These are phyloP conservation scores for Alces alces DNA, from an alignment of 2,113 vertebrate species.

Conservation along the genomic window DNA sequence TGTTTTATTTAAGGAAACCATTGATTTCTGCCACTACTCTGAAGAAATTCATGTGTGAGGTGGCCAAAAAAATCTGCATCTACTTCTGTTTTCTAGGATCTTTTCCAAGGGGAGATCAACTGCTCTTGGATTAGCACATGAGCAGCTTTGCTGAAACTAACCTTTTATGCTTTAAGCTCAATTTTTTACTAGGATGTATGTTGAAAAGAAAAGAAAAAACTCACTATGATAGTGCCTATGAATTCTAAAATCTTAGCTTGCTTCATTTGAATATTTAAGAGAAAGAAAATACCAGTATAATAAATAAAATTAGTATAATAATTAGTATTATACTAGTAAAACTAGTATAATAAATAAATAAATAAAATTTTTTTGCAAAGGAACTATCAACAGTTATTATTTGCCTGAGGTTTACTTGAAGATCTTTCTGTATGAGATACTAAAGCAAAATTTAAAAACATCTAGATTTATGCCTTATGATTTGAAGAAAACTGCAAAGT, in stretches of 20 bases:
- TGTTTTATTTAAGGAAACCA: slow-evolving; percentile 64
- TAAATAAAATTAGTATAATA: background rate
- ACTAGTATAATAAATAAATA: slow-evolving; percentile 28
- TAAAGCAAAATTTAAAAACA: slow-evolving; percentile 23
- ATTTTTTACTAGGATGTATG: background rate
- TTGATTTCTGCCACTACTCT: slow-evolving; percentile 54
- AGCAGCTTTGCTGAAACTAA: slow-evolving; percentile 25
- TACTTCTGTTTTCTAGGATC: slow-evolving; percentile 27
- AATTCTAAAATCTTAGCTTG: slow-evolving; percentile 28
- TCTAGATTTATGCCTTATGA: background rate
- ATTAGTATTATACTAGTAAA: too few species aligned
- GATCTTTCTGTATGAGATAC: background rate
- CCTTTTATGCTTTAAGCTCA: slow-evolving; percentile 37
- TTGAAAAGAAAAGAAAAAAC: slow-evolving; percentile 34
- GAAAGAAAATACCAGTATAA: background rate
- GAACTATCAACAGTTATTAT: slow-evolving; percentile 2
- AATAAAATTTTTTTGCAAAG: slow-evolving; percentile 19
- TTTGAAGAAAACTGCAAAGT: background rate
- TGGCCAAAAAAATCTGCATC: slow-evolving; percentile 50
- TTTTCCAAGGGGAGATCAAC: slow-evolving; percentile 38
- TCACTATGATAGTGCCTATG: slow-evolving; percentile 13
- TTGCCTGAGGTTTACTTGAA: slow-evolving; percentile 45
- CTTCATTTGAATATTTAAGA: slow-evolving; percentile 53
- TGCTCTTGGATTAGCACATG: slow-evolving; percentile 10
- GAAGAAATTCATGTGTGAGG: slow-evolving; percentile 33